Percentiles rank a stretch among this genome's conserved stretches.
Conservation (phyloP, 2,797 vertebrate species). For the Phaenicophaeus curvirostris region DNA sequence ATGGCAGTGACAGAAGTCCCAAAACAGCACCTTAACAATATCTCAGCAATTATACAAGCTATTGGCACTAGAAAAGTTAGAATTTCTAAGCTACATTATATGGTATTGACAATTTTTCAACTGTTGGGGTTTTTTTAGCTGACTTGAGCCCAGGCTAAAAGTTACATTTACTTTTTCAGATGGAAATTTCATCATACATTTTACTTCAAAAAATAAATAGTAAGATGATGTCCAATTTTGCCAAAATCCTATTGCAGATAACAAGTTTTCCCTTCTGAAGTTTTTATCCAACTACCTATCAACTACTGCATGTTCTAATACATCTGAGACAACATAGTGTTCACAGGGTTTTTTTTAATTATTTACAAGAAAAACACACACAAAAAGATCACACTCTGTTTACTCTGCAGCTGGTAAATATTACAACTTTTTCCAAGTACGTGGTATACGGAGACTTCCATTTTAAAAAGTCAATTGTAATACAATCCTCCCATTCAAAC, state of each 20-base stretch:
- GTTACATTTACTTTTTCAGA: not conserved
- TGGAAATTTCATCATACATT: not conserved
- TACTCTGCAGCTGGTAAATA: not conserved
- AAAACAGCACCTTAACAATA: not conserved
- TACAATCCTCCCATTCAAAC: not conserved
- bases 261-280: not conserved
- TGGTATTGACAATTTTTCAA: not conserved
- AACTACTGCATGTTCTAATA: not conserved
- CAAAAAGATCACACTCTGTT: not conserved
- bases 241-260: not conserved
- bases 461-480: not conserved
- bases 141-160: not conserved
- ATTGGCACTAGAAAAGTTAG: not conserved
- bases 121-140: not conserved
- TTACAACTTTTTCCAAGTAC: not conserved
- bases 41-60: not conserved
- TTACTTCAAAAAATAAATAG: not conserved
- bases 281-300: not conserved
- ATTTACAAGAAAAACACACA: not conserved
- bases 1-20: not conserved
- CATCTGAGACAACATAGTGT: not conserved
- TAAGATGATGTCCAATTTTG: not conserved
- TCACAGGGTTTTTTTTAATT: not conserved
- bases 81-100: not conserved
- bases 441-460: not conserved